Evolutionary conservation across 2,113 vertebrate genomes (phyloP).

Genomic region (Emydura subglobosa): DNA sequence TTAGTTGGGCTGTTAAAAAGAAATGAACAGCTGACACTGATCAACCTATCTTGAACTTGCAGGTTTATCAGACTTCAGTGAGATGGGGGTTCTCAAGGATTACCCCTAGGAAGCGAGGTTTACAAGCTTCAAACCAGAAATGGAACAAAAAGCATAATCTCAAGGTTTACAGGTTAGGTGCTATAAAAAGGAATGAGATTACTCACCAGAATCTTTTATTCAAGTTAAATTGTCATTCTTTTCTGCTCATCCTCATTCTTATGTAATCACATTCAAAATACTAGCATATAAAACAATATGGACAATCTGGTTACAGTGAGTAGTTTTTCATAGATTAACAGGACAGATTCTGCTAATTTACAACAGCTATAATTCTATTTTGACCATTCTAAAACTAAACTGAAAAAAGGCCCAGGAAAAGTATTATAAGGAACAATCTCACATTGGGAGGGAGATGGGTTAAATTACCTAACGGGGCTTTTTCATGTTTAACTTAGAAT

Average conservation of each 20-base stretch:
- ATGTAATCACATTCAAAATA: not conserved
- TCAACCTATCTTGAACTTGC: not conserved
- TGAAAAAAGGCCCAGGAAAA: not conserved
- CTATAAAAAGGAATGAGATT: not conserved
- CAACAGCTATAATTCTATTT: not conserved
- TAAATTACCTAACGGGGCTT: not conserved
- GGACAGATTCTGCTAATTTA: not conserved
- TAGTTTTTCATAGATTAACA: not conserved
- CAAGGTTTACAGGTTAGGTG: not conserved
- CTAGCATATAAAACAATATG: constrained; percentile 25
- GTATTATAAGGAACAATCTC: not conserved
- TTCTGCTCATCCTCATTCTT: not conserved
- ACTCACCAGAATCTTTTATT: not conserved
- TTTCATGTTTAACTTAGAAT: not conserved
- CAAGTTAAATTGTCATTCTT: not conserved
- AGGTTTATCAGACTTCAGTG: not conserved
- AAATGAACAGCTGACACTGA: not conserved
- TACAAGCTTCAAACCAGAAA: not conserved
- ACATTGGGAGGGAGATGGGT: fast-evolving
- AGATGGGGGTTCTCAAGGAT: not conserved
- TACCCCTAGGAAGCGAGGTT: not conserved
- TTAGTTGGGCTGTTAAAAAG: not conserved
- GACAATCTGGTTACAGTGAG: not conserved
- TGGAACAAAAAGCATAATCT: constrained; percentile 12
- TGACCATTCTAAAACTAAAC: constrained; percentile 14